These are phyloP conservation scores for Megaptera novaeangliae DNA, from an alignment of 2,113 vertebrate species.

Conservation along the genomic window DNA sequence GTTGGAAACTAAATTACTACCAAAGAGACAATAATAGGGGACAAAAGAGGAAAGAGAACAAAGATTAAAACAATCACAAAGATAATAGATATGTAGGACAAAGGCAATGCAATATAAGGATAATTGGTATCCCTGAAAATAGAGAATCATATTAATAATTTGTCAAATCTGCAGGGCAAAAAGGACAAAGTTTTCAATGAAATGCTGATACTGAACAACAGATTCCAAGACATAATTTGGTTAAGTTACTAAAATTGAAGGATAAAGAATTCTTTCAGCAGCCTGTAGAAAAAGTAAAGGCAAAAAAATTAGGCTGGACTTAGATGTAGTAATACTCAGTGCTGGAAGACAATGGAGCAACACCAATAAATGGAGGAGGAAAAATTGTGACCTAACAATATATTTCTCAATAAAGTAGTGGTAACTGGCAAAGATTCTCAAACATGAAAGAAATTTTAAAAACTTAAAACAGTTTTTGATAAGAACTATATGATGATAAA, in stretches of 20 bases:
- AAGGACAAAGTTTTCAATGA: neutral
- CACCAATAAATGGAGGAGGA: neutral
- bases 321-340: neutral
- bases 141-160: neutral
- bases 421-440: neutral
- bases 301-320: neutral
- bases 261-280: neutral
- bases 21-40: neutral
- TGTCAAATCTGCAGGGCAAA: neutral
- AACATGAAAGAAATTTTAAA: neutral
- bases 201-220: neutral
- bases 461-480: neutral
- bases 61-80: neutral
- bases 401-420: neutral
- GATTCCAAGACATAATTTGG: neutral
- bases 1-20: neutral
- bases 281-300: neutral
- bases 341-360: neutral
- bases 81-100: neutral
- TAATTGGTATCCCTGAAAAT: neutral
- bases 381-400: neutral
- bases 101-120: neutral
- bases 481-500: neutral
- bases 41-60: neutral
- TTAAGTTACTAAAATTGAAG: neutral